Base-by-base conservation (phyloP, 2,888 invertebrate genomes). In the Amphipyra tragopoginis region DNA sequence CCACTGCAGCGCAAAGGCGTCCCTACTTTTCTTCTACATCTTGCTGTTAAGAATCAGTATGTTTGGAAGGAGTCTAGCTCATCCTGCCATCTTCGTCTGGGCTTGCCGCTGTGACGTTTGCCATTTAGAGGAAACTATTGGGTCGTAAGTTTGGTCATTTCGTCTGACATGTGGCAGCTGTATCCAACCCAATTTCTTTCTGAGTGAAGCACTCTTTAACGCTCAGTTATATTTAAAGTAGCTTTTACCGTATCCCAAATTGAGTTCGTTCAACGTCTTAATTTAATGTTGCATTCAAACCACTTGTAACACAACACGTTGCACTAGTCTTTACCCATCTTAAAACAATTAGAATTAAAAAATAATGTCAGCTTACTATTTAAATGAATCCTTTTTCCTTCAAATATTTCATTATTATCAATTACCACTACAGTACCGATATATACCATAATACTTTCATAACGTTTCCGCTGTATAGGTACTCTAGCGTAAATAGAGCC, bases 301-400 rank as follows among this genome's bases (percentile, higher is more conserved):
- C 9, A 38, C 11, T 44, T 0, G n/a, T 42, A 26, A 33, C 40
- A 42, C 29, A 2, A 14, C 36, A 65, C 15, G 33, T 57, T 40
- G 36, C 72, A 52, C 3, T n/a, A 5, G 6, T 8, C 56, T 14
- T 5, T 36, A 44, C 9, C 47, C 48, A 48, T 48, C 42, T 38
- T 56, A 48, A 73, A 70, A 74, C 70, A 40, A 71, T 57, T 62
- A 71, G 45, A 63, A 69, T 63, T 63, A 70, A 74, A 54, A 44
- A 57, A 57, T 63, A 38, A 48, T 51, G 70, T 57, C 53, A 51
- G 70, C 75, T 71, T 74, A 70, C 15, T 73, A 61, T 50, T 56
- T 51, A 62, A 68, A 51, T 44, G n/a, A 49, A 58, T 58, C 6
- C 6, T 29, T 45, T 60, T 33, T 39, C 3, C 26, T 51, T 48